A percentile compares a stretch with the other conserved stretches of the same genome.
phyloP scores from a whole-genome alignment of 2,797 vertebrate genomes.

The Myripristis murdjan region DNA sequence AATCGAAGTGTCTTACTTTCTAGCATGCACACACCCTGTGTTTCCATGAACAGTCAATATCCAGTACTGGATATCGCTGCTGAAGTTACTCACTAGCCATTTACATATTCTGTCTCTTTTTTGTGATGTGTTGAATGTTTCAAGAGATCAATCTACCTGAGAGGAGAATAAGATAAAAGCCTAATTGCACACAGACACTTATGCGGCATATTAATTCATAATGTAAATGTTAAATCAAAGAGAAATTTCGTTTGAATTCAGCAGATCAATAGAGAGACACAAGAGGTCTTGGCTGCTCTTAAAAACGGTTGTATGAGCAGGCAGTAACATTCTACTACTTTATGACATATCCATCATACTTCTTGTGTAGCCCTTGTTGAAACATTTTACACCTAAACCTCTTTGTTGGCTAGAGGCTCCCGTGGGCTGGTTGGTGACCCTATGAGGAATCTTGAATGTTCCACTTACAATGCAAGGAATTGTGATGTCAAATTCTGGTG shows the following conservation, averaged over 20 bases:
- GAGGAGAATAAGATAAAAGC: not conserved
- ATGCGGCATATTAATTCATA: conserved; percentile 4
- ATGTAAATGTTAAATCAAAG: conserved; percentile 4
- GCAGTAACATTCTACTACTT: too few species aligned
- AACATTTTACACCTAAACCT: not conserved
- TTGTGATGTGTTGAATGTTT: not conserved
- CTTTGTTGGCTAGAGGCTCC: not conserved
- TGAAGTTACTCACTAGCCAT: not conserved
- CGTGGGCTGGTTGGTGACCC: not conserved
- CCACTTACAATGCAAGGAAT: conserved; percentile 24
- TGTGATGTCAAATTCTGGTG: conserved; percentile 26
- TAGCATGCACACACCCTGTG: too few species aligned
- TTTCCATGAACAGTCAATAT: not conserved
- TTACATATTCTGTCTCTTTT: not conserved
- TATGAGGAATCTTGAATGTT: not conserved
- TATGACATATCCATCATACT: too few species aligned
- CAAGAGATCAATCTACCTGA: not conserved
- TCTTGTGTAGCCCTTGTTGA: not conserved
- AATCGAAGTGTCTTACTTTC: not conserved
- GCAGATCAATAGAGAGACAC: too few species aligned
- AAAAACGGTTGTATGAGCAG: not conserved
- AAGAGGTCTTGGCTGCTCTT: not conserved
- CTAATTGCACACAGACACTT: conserved; percentile 9
- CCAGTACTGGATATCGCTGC: not conserved
- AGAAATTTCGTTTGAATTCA: not conserved